Conservation (phyloP, 2,113 vertebrate genomes). For the Smithornis capensis region DNA sequence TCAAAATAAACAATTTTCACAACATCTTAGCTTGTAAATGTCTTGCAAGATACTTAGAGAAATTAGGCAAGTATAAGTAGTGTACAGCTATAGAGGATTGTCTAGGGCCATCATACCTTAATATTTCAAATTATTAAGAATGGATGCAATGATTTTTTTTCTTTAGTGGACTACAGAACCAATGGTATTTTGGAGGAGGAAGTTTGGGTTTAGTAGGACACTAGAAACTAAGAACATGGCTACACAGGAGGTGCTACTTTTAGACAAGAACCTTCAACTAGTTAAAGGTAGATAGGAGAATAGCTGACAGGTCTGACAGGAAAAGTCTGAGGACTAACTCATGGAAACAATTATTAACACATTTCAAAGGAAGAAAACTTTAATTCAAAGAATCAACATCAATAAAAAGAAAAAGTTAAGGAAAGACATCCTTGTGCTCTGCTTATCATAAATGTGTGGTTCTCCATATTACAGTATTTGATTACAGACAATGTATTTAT, state of each 20-base stretch:
- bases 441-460: not conserved
- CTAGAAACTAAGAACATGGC: not conserved
- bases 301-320: not conserved
- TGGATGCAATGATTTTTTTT: not conserved
- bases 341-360: not conserved
- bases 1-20: not conserved
- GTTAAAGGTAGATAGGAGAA: not conserved
- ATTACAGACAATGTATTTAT: not conserved
- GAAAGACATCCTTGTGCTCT: not conserved
- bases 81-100: not conserved
- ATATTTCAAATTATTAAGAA: not conserved
- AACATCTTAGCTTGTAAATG: not conserved
- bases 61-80: not conserved
- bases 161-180: not conserved
- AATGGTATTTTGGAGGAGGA: not conserved
- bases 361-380: not conserved
- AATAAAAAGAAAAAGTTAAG: not conserved
- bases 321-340: not conserved
- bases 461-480: not conserved
- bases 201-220: not conserved
- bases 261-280: not conserved
- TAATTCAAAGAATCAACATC: not conserved
- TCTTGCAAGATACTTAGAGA: not conserved
- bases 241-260: not conserved
- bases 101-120: not conserved